phyloP scores from a whole-genome alignment of 2,113 vertebrate species.

The Thunnus maccoyii region DNA sequence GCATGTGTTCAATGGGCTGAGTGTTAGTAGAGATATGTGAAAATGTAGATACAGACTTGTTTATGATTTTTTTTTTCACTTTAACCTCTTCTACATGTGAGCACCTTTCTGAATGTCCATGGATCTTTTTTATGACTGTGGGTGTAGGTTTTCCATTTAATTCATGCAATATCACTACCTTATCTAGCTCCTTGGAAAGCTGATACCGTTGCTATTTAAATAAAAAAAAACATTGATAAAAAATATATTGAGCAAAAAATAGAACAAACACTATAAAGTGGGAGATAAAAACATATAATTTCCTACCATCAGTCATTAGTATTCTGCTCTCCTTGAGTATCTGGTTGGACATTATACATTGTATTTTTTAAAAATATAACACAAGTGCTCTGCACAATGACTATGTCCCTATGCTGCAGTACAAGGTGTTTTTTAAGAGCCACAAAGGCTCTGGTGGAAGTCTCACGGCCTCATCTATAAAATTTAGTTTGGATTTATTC shows the following conservation, averaged over 20 bases:
- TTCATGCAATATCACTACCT: neutral
- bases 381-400: slow-evolving; percentile 26
- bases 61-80: neutral
- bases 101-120: neutral
- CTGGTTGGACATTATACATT: neutral
- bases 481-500: neutral
- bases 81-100: neutral
- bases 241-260: neutral
- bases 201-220: neutral
- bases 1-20: slow-evolving; percentile 26
- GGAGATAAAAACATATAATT: neutral
- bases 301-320: neutral
- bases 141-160: neutral
- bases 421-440: neutral
- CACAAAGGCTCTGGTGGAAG: neutral
- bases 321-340: neutral
- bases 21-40: slow-evolving; percentile 35
- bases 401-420: neutral
- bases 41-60: slow-evolving; percentile 27
- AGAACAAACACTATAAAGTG: neutral
- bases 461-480: slow-evolving; percentile 9
- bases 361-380: slow-evolving; percentile 24
- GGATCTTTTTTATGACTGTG: neutral
- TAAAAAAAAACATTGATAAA: neutral
- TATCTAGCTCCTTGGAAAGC: neutral